Evolutionary conservation across 2,888 invertebrate genomes (phyloP).

Genomic region (Lasioglossum pauxillum): DNA sequence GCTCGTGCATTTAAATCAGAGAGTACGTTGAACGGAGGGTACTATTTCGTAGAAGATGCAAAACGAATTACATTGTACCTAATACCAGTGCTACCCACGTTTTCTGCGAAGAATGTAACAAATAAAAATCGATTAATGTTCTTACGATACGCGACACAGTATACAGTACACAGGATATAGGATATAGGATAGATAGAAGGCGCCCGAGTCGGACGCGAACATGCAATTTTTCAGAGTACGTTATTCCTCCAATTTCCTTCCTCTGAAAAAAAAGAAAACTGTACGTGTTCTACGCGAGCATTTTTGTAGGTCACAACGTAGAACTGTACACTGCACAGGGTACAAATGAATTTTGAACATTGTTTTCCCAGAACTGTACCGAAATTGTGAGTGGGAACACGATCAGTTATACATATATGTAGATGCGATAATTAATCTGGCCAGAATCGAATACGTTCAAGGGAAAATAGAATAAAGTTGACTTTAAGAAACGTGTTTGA

Average conservation of each 20-base stretch:
- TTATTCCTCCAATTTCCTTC: not conserved
- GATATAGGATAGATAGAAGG: not conserved
- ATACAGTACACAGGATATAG: not conserved
- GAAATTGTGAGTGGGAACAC: not conserved
- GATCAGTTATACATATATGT: not conserved
- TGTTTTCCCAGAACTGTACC: not conserved
- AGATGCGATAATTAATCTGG: not conserved
- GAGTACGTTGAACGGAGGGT: not conserved
- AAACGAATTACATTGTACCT: not conserved
- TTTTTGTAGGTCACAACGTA: not conserved
- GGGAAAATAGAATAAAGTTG: constrained; percentile 34
- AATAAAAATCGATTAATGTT: not conserved
- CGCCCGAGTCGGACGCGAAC: not conserved
- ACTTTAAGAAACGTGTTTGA: not conserved
- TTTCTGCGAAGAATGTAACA: not conserved
- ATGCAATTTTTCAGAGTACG: not conserved
- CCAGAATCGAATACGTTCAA: not conserved
- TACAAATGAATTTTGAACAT: not conserved
- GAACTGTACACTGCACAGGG: not conserved
- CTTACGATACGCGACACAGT: not conserved
- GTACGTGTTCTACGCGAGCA: not conserved
- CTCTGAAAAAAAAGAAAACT: not conserved
- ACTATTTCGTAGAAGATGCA: not conserved
- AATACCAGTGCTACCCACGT: not conserved
- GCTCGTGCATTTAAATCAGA: not conserved